Conservation (phyloP, 1,140 invertebrate species). For the Pissodes strobi region DNA sequence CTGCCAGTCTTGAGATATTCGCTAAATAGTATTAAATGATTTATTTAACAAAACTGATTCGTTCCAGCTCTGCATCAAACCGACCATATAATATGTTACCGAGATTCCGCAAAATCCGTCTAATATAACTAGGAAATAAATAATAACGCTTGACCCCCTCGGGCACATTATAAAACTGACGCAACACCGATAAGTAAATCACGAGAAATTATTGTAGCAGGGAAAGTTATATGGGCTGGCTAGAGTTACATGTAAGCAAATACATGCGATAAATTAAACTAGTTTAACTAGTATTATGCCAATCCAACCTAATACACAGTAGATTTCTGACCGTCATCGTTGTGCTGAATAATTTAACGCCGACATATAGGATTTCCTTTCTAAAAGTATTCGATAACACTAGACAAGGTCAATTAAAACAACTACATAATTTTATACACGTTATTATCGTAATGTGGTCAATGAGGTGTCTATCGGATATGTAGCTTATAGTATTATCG, state of each 20-base stretch:
- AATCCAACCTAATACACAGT: not conserved
- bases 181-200: slow-evolving; percentile 13
- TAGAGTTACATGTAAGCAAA: slow-evolving; percentile 1
- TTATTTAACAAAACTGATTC: too few species aligned
- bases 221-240: slow-evolving; percentile 6
- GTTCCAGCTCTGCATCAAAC: too few species aligned
- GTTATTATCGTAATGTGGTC: not conserved
- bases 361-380: slow-evolving; percentile 21
- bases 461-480: not conserved
- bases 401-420: slow-evolving; percentile 5
- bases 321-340: not conserved
- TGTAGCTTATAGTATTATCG: too few species aligned
- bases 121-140: too few species aligned
- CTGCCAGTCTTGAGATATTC: too few species aligned
- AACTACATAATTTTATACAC: too few species aligned
- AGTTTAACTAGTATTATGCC: slow-evolving; percentile 8
- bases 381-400: slow-evolving; percentile 26
- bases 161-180: not conserved
- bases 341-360: slow-evolving; percentile 1
- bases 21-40: too few species aligned
- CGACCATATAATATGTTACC: too few species aligned
- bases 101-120: too few species aligned
- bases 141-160: too few species aligned
- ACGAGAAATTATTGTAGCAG: slow-evolving; percentile 13
- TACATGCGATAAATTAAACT: slow-evolving; percentile 5